phyloP scores from a whole-genome alignment of 2,113 vertebrate species.

The crab-eating macaque (Macaca fascicularis) region T2T-MFA8v1.1 NC_088378.1:70169501-70170000 shows the following conservation, averaged over 20 bases:
- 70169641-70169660: not conserved
- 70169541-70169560: not conserved
- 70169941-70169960: not conserved
- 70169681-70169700: not conserved
- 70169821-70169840: not conserved
- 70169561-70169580: constrained; percentile 9
- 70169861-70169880: not conserved
- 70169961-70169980: not conserved
- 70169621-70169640: not conserved
- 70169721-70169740: not conserved
- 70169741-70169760: not conserved
- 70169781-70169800: not conserved
- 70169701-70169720: not conserved
- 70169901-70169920: not conserved
- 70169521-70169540: not conserved
- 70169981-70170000: not conserved
- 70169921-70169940: not conserved
- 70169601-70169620: not conserved
- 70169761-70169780: not conserved
- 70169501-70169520: not conserved
- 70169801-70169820: not conserved
- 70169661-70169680: not conserved
- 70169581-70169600: not conserved
- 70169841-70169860: not conserved
- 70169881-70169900: not conserved